These are phyloP conservation scores for Sciaenops ocellatus DNA, from an alignment of 2,797 vertebrate genomes.

Conservation along the genomic window DNA sequence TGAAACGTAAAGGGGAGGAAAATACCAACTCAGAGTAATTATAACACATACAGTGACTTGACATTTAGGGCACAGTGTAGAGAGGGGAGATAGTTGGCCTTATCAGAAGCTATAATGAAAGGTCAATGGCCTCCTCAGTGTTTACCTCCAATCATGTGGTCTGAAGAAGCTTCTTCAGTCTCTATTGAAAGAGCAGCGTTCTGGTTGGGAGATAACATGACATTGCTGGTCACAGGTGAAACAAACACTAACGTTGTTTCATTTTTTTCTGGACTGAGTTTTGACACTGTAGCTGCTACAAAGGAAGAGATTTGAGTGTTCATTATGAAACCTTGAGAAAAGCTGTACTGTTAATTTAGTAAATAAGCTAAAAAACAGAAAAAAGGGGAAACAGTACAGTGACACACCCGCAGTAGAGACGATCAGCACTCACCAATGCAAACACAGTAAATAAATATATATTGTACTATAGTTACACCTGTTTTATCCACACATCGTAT, in stretches of 20 bases:
- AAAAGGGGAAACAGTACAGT: not conserved
- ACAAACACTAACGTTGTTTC: slow-evolving; percentile 20
- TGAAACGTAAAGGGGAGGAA: slow-evolving; percentile 81
- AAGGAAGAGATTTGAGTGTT: slow-evolving; percentile 11
- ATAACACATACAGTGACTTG: slow-evolving; percentile 84
- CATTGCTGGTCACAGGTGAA: slow-evolving; percentile 49
- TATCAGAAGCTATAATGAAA: slow-evolving; percentile 85
- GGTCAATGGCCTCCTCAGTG: slow-evolving; percentile 84
- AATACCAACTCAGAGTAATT: slow-evolving; percentile 81
- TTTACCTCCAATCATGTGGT: slow-evolving; percentile 84
- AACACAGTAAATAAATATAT: slow-evolving; percentile 24
- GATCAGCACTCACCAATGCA: slow-evolving; percentile 4
- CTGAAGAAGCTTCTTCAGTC: slow-evolving; percentile 75
- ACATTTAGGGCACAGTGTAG: slow-evolving; percentile 82
- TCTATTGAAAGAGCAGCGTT: slow-evolving; percentile 69
- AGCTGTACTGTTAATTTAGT: not conserved
- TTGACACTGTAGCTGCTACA: not conserved
- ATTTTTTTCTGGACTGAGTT: slow-evolving; percentile 2
- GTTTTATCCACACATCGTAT: slow-evolving; percentile 32
- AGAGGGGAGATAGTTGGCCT: slow-evolving; percentile 83
- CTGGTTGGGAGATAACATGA: slow-evolving; percentile 60
- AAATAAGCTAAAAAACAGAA: not conserved
- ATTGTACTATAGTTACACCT: slow-evolving; percentile 10
- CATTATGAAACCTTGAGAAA: not conserved
- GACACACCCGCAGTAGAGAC: not conserved